These are phyloP conservation scores for Seira ritae DNA, from an alignment of 2,888 invertebrate species.

Conservation along the genomic window DNA sequence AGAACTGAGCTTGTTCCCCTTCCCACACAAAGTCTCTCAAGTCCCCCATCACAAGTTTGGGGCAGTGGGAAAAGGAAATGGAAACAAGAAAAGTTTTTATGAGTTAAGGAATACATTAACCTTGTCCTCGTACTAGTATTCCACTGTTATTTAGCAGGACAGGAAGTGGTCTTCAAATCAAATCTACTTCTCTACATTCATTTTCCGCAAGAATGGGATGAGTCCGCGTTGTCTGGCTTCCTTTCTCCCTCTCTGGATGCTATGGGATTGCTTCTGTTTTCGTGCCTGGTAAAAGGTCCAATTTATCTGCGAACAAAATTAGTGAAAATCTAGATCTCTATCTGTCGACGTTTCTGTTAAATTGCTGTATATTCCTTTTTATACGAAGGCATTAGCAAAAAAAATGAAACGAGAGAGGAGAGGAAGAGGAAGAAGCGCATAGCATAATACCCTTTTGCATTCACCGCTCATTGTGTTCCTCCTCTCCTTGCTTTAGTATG, in stretches of 20 bases:
- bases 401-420: background rate
- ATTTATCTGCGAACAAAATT: background rate
- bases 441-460: background rate
- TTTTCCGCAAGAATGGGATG: too few relatives aligned
- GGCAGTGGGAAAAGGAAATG: background rate
- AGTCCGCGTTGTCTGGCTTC: too few relatives aligned
- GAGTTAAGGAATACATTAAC: background rate
- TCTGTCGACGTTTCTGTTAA: background rate
- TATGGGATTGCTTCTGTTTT: too few relatives aligned
- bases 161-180: background rate
- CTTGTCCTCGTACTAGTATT: background rate
- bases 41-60: background rate
- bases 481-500: slow-evolving; percentile 35
- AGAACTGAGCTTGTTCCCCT: background rate
- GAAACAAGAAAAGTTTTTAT: background rate
- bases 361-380: background rate
- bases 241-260: too few relatives aligned
- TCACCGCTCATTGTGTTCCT: background rate
- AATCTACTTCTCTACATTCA: too few relatives aligned
- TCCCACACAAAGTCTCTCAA: too few relatives aligned
- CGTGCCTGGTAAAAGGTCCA: too few relatives aligned
- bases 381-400: background rate
- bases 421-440: background rate
- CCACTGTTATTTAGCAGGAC: background rate
- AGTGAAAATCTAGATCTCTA: slow-evolving; percentile 5